phyloP scores from a whole-genome alignment of 2,888 invertebrate genomes.

The Sicus ferrugineus region DNA sequence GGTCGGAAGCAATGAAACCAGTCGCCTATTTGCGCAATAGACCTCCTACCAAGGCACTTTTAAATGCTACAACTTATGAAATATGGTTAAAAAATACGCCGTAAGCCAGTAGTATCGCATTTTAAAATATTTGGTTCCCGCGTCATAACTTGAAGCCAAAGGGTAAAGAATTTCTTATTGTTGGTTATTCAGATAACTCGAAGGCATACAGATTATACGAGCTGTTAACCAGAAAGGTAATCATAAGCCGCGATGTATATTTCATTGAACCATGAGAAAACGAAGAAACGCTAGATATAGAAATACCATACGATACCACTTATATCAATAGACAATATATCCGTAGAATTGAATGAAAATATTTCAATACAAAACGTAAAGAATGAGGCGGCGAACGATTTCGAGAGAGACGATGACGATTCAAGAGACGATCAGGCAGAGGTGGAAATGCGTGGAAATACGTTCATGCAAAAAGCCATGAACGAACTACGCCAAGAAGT shows the following conservation, averaged over 20 bases:
- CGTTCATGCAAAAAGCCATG: neutral
- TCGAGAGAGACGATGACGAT: conserved; percentile 14
- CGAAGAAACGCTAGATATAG: no score
- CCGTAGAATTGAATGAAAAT: conserved; percentile 32
- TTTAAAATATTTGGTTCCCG: neutral
- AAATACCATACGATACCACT: no score
- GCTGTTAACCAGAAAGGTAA: conserved; percentile 19
- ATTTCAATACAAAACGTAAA: conserved; percentile 35
- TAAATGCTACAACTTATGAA: neutral
- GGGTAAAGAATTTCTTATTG: conserved; percentile 25
- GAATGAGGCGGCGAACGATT: conserved; percentile 22
- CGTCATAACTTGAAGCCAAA: conserved; percentile 13
- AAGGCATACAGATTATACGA: conserved; percentile 39
- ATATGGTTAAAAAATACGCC: neutral
- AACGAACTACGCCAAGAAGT: neutral
- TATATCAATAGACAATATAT: neutral
- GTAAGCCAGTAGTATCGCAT: neutral
- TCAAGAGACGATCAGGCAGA: neutral
- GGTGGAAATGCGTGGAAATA: neutral
- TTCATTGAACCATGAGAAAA: no score
- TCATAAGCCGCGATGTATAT: no score
- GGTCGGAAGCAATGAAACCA: conserved; percentile 39
- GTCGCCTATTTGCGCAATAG: conserved; percentile 35
- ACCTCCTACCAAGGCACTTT: conserved; percentile 15
- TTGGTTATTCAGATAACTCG: conserved; percentile 32